phyloP scores from a whole-genome alignment of 2,113 vertebrate genomes.

The Pseudonaja textilis region DNA sequence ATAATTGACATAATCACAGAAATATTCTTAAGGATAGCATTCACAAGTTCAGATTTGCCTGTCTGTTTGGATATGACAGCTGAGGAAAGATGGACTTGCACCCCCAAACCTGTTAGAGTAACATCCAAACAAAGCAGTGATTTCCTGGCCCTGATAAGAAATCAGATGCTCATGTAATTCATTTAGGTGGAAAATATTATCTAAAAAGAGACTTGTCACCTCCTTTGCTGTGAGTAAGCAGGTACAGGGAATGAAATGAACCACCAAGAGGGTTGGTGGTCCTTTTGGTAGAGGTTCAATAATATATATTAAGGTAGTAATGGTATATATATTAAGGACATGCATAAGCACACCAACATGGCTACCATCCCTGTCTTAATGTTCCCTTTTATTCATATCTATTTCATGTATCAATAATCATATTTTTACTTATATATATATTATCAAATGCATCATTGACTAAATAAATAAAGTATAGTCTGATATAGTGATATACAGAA shows the following conservation, averaged over 20 bases:
- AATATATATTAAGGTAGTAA: no score
- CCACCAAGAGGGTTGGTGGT: not conserved
- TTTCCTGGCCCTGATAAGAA: not conserved
- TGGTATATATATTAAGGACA: no score
- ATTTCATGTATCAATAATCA: no score
- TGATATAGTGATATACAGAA: not conserved
- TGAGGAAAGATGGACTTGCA: not conserved
- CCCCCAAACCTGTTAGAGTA: not conserved
- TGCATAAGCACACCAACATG: no score
- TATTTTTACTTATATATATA: no score
- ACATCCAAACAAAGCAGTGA: not conserved
- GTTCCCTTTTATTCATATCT: no score
- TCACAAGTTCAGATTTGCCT: not conserved
- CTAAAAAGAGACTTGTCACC: not conserved
- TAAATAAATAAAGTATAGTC: no score
- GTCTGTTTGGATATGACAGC: not conserved
- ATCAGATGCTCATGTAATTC: not conserved
- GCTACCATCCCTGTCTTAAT: no score
- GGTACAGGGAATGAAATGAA: not conserved
- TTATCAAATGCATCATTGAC: no score
- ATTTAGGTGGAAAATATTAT: not conserved
- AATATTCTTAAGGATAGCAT: not conserved
- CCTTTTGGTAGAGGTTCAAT: not conserved
- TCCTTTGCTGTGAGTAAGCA: not conserved
- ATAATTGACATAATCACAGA: not conserved